Base-by-base conservation (phyloP, 1,140 invertebrate species). In the Colletes gigas region DNA sequence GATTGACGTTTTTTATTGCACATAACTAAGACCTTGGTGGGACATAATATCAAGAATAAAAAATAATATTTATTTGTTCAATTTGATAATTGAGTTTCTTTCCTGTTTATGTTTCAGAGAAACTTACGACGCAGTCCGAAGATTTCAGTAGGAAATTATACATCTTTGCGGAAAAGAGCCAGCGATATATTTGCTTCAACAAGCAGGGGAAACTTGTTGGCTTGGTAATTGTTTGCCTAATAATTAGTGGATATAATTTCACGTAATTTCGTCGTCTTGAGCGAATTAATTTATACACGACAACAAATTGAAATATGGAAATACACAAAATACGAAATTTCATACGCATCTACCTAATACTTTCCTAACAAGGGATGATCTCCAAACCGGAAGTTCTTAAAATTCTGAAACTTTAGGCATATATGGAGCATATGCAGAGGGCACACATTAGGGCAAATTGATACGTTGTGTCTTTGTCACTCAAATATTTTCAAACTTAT, bases 131-230 rank as follows among this genome's bases (percentile, higher is more conserved):
- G 76, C 92, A 91, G 87, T 94, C 94, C 19, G 90, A 92, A 82
- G 93, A 94, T 87, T 93, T 94, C 86, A 92, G 90, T 85, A 89
- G 91, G 83, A 94, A 92, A 88, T 80, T 95, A 86, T 94, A 93
- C 76, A 94, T 95, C 90, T 94, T 92, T 88, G 94, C 94, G 63
- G 94, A 94, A 84, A 93, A 94, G 89, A 94, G 93, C 70, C 91
- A 93, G 83, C 90, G 93, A 88, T 95, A 94, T 85, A 93, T 95
- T 87, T 95, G 94, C 90, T 95, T 94, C 91, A 94, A 94, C 88
- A 93, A 92, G 87, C 90, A 91, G 78, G 94, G 94, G 94, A 94
- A 93, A 91, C 90, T 94, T 73, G 92, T 95, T 55, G 94, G 93
- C 81, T 81, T 94, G 93, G 94, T 95, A 90, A 94, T 92, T 93